A percentile compares a stretch with the other conserved stretches of the same genome.
These are phyloP conservation scores for Actenoides hombroni DNA, from an alignment of 2,113 vertebrate genomes.

Conservation along the genomic window DNA sequence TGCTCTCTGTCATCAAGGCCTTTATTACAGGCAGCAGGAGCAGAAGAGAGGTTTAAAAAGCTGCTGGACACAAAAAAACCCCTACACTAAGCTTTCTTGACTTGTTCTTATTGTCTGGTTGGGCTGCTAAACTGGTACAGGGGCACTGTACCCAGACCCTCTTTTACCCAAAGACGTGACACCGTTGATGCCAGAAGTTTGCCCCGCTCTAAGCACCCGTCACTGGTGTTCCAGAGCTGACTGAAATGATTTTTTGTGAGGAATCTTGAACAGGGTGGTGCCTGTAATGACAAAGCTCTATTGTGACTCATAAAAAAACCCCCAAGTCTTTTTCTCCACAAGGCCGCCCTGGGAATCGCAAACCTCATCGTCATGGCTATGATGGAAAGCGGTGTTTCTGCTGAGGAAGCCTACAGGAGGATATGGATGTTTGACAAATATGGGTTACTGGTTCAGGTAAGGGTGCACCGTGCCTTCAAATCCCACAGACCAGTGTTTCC, in stretches of 20 bases:
- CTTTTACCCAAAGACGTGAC: accelerated
- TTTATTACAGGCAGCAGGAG: neutral
- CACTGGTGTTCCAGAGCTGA: neutral
- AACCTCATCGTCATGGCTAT: conserved; percentile 97
- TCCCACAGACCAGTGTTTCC: accelerated
- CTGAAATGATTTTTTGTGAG: neutral
- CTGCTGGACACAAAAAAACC: neutral
- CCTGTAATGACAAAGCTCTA: neutral
- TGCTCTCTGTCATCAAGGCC: neutral
- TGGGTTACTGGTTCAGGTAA: conserved; percentile 89
- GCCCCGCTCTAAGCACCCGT: accelerated
- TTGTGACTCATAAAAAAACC: neutral
- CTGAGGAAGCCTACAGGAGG: conserved; percentile 81
- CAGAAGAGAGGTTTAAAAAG: neutral
- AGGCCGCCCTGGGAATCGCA: conserved; percentile 93
- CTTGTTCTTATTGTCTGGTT: neutral
- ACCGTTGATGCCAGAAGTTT: neutral
- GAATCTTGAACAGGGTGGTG: accelerated
- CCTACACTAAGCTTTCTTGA: accelerated
- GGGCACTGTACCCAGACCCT: neutral
- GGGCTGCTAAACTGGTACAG: neutral
- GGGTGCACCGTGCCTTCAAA: accelerated
- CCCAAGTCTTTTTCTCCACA: accelerated
- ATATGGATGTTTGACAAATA: conserved; percentile 97
- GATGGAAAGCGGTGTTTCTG: conserved; percentile 83